Conservation (phyloP, 2,113 vertebrate species). For the Cyphomyrus plagiostoma region DNA sequence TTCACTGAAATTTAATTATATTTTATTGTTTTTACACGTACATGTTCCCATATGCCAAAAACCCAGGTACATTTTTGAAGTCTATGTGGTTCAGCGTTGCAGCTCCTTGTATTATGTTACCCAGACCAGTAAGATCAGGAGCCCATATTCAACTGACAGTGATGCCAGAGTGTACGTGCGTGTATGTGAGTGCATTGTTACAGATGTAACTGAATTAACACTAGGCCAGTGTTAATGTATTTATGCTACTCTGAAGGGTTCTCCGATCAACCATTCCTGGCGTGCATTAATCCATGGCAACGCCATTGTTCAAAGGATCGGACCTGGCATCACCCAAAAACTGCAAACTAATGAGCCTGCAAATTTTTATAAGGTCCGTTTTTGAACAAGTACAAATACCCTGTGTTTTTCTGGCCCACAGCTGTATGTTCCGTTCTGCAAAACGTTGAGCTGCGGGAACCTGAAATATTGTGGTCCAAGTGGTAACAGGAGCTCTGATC, state of each 20-base stretch:
- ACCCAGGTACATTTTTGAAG: not conserved
- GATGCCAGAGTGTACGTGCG: not conserved
- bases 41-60: slow-evolving; percentile 22
- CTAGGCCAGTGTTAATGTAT: not conserved
- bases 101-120: not conserved
- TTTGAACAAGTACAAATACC: not conserved
- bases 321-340: not conserved
- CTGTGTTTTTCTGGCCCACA: not conserved
- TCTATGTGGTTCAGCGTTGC: not conserved
- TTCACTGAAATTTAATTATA: slow-evolving; percentile 29
- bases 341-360: not conserved
- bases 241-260: not conserved
- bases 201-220: not conserved
- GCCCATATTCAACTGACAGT: not conserved
- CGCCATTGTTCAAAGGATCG: not conserved
- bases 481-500: not conserved
- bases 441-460: not conserved
- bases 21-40: slow-evolving; percentile 38
- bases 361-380: not conserved
- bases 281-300: not conserved
- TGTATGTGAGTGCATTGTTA: not conserved
- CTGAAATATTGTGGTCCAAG: not conserved
- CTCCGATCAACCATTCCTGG: too few relatives aligned
- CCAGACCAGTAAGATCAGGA: not conserved
- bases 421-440: not conserved